Percentiles rank a stretch among this genome's conserved stretches.
These are phyloP conservation scores for Stegophylla sp. DNA, from an alignment of 2,888 invertebrate genomes.

Conservation along the genomic window DNA sequence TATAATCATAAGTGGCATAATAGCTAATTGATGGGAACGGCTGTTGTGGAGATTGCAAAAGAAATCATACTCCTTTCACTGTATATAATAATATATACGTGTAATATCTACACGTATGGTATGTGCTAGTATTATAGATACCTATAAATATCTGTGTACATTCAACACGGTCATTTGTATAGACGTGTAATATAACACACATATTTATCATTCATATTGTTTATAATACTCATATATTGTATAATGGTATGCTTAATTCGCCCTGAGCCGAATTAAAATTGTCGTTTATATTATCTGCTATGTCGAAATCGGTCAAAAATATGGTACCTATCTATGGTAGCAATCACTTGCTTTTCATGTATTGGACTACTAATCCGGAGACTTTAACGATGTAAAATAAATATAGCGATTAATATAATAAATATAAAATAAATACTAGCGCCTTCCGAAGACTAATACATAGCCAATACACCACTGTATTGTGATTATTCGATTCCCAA, in stretches of 20 bases:
- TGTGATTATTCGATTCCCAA: no score
- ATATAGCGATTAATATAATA: no score
- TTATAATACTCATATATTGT: not conserved
- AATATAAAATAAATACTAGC: not conserved
- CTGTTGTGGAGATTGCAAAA: not conserved
- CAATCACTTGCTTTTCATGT: no score
- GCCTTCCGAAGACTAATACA: not conserved
- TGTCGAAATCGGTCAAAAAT: not conserved
- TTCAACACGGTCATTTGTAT: no score
- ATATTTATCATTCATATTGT: no score
- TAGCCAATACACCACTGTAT: no score
- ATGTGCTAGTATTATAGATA: not conserved
- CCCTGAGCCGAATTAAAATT: not conserved
- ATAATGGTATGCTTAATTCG: not conserved
- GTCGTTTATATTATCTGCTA: not conserved
- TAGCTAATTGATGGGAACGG: not conserved
- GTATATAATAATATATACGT: not conserved
- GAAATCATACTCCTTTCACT: slow-evolving; percentile 1
- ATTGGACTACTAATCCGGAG: not conserved
- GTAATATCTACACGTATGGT: not conserved
- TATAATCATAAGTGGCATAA: not conserved
- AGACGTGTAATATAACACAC: no score
- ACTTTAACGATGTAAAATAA: not conserved
- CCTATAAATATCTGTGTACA: not conserved
- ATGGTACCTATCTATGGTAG: not conserved